phyloP scores from a whole-genome alignment of 1,140 invertebrate species.

The Popillia japonica region DNA sequence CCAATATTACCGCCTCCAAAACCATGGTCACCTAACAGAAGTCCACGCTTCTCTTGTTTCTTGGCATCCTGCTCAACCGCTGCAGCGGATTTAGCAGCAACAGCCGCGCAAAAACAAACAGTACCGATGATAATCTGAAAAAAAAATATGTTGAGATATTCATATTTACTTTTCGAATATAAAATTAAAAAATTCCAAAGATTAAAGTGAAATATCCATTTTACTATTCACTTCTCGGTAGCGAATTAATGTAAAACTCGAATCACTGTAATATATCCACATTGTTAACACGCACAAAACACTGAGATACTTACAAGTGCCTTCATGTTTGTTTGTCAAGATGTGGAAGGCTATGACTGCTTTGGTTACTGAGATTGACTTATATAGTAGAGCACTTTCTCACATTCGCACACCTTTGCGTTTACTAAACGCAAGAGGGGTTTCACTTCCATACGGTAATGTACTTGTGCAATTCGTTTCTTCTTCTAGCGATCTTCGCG shows the following conservation, averaged over 20 bases:
- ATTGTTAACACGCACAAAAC: neutral
- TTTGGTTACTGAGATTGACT: slow-evolving; percentile 46
- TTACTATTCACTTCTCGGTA: neutral
- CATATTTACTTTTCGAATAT: neutral
- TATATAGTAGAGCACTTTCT: slow-evolving; percentile 58
- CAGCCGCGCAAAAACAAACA: slow-evolving; percentile 56
- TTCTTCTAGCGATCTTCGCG: slow-evolving; percentile 11
- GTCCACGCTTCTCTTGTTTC: slow-evolving; percentile 61
- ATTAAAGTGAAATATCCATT: no score
- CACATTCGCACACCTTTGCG: slow-evolving; percentile 52
- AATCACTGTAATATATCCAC: slow-evolving; percentile 17
- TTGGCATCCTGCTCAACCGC: slow-evolving; percentile 56
- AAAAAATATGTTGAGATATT: slow-evolving; percentile 28
- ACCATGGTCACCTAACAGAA: slow-evolving; percentile 56
- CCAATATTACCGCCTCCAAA: slow-evolving; percentile 53
- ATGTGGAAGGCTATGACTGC: slow-evolving; percentile 55
- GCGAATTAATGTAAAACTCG: neutral
- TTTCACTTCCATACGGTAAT: slow-evolving; percentile 56
- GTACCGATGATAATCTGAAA: slow-evolving; percentile 57
- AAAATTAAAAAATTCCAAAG: neutral
- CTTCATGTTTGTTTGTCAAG: slow-evolving; percentile 54
- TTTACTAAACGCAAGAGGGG: slow-evolving; percentile 45
- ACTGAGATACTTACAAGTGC: slow-evolving; percentile 56
- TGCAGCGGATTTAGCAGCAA: slow-evolving; percentile 56
- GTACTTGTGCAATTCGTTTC: slow-evolving; percentile 40